phyloP scores from a whole-genome alignment of 2,797 vertebrate genomes.

The Crocodylus rhombifer region DNA sequence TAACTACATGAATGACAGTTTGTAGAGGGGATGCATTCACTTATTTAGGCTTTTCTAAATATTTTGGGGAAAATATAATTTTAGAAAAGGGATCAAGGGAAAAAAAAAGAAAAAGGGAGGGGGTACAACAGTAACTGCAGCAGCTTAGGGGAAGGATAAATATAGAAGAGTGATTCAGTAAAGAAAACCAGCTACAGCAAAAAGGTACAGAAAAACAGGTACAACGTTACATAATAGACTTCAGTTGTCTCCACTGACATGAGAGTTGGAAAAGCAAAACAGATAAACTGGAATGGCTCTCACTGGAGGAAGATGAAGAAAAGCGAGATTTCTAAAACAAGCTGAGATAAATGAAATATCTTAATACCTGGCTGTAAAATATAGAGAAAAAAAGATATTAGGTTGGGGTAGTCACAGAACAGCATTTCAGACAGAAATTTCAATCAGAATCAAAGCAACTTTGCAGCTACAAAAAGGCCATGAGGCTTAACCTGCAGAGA shows the following conservation, averaged over 20 bases:
- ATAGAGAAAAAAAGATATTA: not conserved
- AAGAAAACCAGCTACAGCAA: not conserved
- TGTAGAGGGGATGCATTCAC: not conserved
- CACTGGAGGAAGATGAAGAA: rapidly evolving
- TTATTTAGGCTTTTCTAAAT: not conserved
- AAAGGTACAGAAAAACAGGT: not conserved
- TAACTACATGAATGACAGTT: not conserved
- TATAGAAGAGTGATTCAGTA: not conserved
- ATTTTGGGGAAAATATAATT: not conserved
- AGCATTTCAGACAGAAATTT: not conserved
- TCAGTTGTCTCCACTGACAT: not conserved
- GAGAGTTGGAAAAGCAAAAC: not conserved
- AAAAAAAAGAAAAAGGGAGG: not conserved
- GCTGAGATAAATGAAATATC: rapidly evolving
- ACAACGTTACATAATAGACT: rapidly evolving
- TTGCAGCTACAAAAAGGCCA: not conserved
- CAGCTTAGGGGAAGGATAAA: not conserved
- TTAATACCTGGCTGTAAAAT: not conserved
- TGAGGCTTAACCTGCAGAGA: not conserved
- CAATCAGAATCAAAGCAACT: not conserved
- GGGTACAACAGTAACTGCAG: not conserved
- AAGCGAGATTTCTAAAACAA: not conserved
- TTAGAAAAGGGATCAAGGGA: not conserved
- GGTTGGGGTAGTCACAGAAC: not conserved
- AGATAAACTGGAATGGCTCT: not conserved